phyloP scores from a whole-genome alignment of 2,888 invertebrate genomes.

The Caenorhabditis sp. region DNA sequence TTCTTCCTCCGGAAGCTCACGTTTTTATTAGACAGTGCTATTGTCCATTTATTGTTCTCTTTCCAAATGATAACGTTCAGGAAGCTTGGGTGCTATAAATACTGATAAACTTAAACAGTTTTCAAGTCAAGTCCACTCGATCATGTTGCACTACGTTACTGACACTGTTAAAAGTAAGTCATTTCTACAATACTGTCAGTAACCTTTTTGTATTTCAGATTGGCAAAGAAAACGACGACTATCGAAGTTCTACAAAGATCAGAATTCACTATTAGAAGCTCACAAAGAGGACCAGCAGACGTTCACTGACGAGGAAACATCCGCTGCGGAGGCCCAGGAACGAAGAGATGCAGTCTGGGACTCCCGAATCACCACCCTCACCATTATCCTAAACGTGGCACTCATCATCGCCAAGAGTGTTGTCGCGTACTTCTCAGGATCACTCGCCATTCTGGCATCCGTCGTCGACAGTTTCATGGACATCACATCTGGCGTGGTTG shows the following conservation, averaged over 20 bases:
- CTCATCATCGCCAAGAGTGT: constrained; percentile 69
- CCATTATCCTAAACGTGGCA: constrained; percentile 63
- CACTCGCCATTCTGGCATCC: constrained; percentile 80
- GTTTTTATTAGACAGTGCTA: no score
- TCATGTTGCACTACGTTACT: constrained; percentile 21
- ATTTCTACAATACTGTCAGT: no score
- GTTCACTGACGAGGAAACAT: constrained; percentile 32
- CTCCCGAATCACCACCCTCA: constrained; percentile 61
- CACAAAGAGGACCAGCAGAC: constrained; percentile 43
- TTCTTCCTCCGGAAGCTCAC: constrained; percentile 24
- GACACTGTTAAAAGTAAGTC: constrained; percentile 42
- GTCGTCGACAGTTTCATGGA: constrained; percentile 81
- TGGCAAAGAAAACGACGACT: constrained; percentile 29
- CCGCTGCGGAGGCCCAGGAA: constrained; percentile 8
- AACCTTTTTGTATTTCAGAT: constrained; percentile 23
- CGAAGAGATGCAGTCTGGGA: constrained; percentile 57
- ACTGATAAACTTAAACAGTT: neutral
- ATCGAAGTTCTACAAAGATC: constrained; percentile 53
- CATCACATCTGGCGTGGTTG: constrained; percentile 80
- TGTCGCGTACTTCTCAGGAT: constrained; percentile 80
- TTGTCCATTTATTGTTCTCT: neutral
- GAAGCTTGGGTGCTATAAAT: constrained; percentile 7
- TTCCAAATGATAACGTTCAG: constrained; percentile 6
- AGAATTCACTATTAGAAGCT: constrained; percentile 49
- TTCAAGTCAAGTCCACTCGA: neutral